Base-by-base conservation (phyloP, 2,888 invertebrate species). In the Dioctria linearis region DNA sequence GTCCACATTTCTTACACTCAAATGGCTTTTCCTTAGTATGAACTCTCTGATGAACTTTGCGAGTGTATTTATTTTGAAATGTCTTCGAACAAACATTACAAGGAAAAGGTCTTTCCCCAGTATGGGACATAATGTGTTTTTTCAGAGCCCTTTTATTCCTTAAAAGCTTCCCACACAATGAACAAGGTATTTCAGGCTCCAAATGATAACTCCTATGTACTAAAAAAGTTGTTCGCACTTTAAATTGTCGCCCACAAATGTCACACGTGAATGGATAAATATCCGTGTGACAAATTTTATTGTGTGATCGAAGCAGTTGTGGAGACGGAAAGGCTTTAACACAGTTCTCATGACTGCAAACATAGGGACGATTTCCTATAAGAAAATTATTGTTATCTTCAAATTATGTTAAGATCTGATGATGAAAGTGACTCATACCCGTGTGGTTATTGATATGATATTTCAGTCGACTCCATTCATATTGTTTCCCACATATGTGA, bases 171-270 rank as follows among this genome's bases (percentile, higher is more conserved):
- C 78, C 78, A 11, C 80, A 80, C 5, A 80, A 40, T 6, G 5
- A n/a, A 37, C 80, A 80, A 11, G 80, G 80, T 9, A 78, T 67
- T n/a, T 80, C 57, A 9, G 80, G 80, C 8, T 80, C 78, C 42
- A 67, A 37, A 46, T 80, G 80, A 76, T 80, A 80, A 9, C 78
- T 80, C 40, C 46, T 57, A 42, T 80, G 80, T 3, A 78, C 43
- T 6, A 57, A 11, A 42, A 78, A 80, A 0, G 80, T 54, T 54
- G 80, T 66, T 5, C 65, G 13, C 5, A 66, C 66, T 46, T 75
- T 80, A 54, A 75, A 80, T 54, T n/a, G 42, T 43, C 61, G 9
- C 4, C 66, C 65, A 43, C 80, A 80, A 54, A 71, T 71, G 8
- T 51, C 65, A 51, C 78, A 78, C 6, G 49, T 42, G 25, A 65